A percentile compares a stretch with the other conserved stretches of the same genome.
Evolutionary conservation across 1,140 invertebrate species (phyloP).

Genomic region (Probaryconus sp.): DNA sequence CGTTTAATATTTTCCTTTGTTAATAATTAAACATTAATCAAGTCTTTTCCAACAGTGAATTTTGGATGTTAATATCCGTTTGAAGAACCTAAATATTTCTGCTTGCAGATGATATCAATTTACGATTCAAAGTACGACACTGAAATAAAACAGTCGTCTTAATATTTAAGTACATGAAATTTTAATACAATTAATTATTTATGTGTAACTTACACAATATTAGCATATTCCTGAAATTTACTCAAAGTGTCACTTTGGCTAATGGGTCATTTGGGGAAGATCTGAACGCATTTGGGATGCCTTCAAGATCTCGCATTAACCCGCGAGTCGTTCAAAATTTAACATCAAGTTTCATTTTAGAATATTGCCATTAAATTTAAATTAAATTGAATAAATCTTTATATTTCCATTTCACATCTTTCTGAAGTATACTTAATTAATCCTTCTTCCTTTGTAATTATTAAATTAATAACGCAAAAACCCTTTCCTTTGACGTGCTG

Average conservation of each 20-base stretch:
- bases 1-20: too few species aligned
- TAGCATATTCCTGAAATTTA: slow-evolving; percentile 16
- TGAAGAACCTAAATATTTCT: not conserved
- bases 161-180: slow-evolving; percentile 1
- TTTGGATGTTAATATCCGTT: too few species aligned
- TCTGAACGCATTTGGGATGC: slow-evolving; percentile 12
- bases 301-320: slow-evolving; percentile 11
- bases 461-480: too few species aligned
- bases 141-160: not conserved
- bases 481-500: too few species aligned
- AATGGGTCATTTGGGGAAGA: slow-evolving; percentile 19
- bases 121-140: too few species aligned
- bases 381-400: slow-evolving; percentile 9
- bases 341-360: slow-evolving; percentile 4
- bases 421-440: not conserved
- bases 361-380: slow-evolving; percentile 1
- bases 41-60: too few species aligned
- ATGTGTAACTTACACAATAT: slow-evolving; percentile 9
- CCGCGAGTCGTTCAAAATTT: slow-evolving; percentile 13
- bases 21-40: too few species aligned
- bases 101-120: not conserved
- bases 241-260: slow-evolving; percentile 19
- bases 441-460: too few species aligned
- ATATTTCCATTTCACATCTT: not conserved
- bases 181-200: slow-evolving; percentile 5